Evolutionary conservation across 2,888 invertebrate genomes (phyloP), one percentile per base, ranked within the genome.

Genomic region (Synergus laeviventris): DNA sequence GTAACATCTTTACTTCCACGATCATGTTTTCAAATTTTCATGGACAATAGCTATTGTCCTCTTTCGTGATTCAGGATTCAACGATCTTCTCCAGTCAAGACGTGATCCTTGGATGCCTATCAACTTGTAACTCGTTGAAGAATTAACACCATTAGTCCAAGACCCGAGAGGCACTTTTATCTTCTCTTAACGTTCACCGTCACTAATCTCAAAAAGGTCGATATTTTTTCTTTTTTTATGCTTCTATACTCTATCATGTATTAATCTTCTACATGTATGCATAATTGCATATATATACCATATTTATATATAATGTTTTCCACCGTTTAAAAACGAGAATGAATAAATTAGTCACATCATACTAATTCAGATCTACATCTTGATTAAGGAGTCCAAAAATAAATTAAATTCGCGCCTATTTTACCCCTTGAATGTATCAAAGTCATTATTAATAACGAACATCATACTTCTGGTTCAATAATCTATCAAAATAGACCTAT

Each of bases 141-240:
- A 84, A 85, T 86, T 85, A 84, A 84, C 82, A 82, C 84, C 82
- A 85, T 86, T 84, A 86, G 82, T 77, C 78, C 79, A 76, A 76
- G 79, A 73, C 64, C 77, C 79, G 75, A 59, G 76, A 61, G 78
- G 74, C 74, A 54, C 64, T 75, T 62, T 77, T 74, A 54, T 76
- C 73, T 78, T 81, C 78, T 80, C 73, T 76, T 62, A 62, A 42
- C n/a, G 70, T 76, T 79, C 66, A 78, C 78, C 84, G 80, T 78
- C 81, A 77, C 83, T 80, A 82, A 85, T 85, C 78, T 76, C 75
- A 81, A 81, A 80, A 81, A 82, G 79, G 66, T 82, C 74, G 80
- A 82, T 81, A 82, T 56, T 56, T 56, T 21, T 18, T 56, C 18
- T 21, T 56, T 21, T 12, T 56, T 78, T 80, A 77, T 78, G 77